phyloP scores from a whole-genome alignment of 2,888 invertebrate genomes.

The Cactoblastis cactorum region DNA sequence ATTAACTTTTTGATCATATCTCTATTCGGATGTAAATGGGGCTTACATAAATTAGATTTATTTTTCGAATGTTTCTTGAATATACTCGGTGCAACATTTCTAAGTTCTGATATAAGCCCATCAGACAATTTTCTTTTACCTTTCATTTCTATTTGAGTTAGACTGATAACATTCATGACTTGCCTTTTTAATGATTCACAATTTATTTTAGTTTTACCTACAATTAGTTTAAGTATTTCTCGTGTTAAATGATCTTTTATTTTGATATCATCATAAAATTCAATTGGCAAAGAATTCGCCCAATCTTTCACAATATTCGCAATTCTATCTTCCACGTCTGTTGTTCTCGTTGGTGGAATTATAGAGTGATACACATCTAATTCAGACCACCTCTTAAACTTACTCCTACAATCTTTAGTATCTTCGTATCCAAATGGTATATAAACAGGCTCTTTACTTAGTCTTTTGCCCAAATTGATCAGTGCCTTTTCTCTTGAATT shows the following conservation, averaged over 20 bases:
- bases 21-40: background rate
- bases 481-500: constrained; percentile 7
- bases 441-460: constrained; percentile 18
- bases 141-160: constrained; percentile 34
- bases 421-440: constrained; percentile 2
- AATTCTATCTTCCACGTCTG: constrained; percentile 18
- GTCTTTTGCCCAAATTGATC: constrained; percentile 8
- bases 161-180: constrained; percentile 34
- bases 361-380: constrained; percentile 22
- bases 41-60: background rate
- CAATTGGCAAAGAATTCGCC: constrained; percentile 33
- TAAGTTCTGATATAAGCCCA: constrained; percentile 30
- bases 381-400: constrained; percentile 4
- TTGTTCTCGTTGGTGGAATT: constrained; percentile 9
- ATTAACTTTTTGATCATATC: background rate
- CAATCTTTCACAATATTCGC: constrained; percentile 38
- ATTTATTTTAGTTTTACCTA: constrained; percentile 25
- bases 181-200: constrained; percentile 27
- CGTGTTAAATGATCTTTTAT: constrained; percentile 27
- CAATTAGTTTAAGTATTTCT: constrained; percentile 30
- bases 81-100: background rate
- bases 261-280: constrained; percentile 26
- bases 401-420: background rate
- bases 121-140: constrained; percentile 30
- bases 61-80: background rate